Evolutionary conservation across 1,140 invertebrate species (phyloP), one percentile per base, ranked within the genome.

Genomic region (Lordiphosa stackelbergi): DNA sequence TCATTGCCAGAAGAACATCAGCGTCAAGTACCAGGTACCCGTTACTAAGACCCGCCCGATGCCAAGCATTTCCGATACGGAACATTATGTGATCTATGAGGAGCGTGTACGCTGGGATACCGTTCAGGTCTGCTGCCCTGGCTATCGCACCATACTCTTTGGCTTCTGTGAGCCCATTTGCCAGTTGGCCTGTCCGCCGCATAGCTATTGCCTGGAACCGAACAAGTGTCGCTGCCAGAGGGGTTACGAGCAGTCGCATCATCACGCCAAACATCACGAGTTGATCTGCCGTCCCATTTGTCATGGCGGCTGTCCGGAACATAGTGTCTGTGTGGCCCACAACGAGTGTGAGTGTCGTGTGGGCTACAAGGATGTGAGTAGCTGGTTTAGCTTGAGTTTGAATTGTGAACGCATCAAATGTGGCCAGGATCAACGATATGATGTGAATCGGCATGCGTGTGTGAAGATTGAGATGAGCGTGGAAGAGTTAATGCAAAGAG

Each of bases 121-220:
- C 2, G 61, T 72, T 5, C 72, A 73, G 19, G 56, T 86, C 11
- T 86, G 85, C 42, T 86, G 85, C 46, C 60, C 74, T 5, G 85
- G 85, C 41, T 85, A 85, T 60, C 69, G 81, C 10, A 85, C 75
- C 19, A 85, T 85, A 3, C 59, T 85, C 13, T 85, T 85, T 31
- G 81, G 81, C 24, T 73, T 85, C 43, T 85, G 83, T 41, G 81
- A 77, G 36, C 83, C 83, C 34, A 73, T 85, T 36, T 85, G 83
- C 49, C 28, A 13, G 12, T 66, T 69, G 46, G 3, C 61, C 3
- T 85, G 83, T 48, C 81, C 81, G 5, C 34, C 52, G 13, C 91
- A 92, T 65, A 91, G 91, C 9, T 78, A 88, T 5, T 93, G 92
- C 63, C 84, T 89, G 2, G 88, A 88, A n/a, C 92, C 92, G 0